Conservation (phyloP, 2,888 invertebrate species). For the Calameuta filiformis region DNA sequence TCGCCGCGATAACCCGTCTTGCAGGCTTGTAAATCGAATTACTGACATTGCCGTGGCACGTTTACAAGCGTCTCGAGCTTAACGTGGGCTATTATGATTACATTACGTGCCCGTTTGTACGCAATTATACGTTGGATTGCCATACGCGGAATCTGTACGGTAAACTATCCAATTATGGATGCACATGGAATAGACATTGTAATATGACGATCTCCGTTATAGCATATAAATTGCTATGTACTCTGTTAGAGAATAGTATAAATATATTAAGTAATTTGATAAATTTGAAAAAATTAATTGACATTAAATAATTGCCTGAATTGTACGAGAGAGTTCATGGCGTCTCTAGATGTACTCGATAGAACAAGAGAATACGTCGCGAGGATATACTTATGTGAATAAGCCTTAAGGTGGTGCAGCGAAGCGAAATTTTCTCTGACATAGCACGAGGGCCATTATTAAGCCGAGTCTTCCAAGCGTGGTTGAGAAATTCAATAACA, state of each 20-base stretch:
- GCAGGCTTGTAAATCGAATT: constrained; percentile 36
- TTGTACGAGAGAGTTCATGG: not conserved
- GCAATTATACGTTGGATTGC: constrained; percentile 46
- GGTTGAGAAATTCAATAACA: constrained; percentile 49
- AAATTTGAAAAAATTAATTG: not conserved
- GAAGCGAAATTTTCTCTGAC: not conserved
- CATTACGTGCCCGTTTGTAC: constrained; percentile 19
- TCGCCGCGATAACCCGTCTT: not conserved
- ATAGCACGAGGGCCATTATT: constrained; percentile 43
- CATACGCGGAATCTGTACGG: constrained; percentile 18
- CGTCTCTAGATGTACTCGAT: not conserved
- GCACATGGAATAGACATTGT: not conserved
- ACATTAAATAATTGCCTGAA: not conserved
- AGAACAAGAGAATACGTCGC: not conserved
- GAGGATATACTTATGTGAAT: not conserved
- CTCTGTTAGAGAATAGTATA: not conserved
- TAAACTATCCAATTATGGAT: not conserved
- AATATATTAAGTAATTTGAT: not conserved
- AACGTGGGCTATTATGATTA: constrained; percentile 40
- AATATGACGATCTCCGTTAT: not conserved
- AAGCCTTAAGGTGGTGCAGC: not conserved
- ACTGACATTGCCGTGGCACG: constrained; percentile 41
- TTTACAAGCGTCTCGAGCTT: constrained; percentile 43
- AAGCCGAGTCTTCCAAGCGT: constrained; percentile 37
- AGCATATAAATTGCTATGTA: not conserved